phyloP scores from a whole-genome alignment of 1,140 invertebrate genomes.

The Holotrichia oblita region DNA sequence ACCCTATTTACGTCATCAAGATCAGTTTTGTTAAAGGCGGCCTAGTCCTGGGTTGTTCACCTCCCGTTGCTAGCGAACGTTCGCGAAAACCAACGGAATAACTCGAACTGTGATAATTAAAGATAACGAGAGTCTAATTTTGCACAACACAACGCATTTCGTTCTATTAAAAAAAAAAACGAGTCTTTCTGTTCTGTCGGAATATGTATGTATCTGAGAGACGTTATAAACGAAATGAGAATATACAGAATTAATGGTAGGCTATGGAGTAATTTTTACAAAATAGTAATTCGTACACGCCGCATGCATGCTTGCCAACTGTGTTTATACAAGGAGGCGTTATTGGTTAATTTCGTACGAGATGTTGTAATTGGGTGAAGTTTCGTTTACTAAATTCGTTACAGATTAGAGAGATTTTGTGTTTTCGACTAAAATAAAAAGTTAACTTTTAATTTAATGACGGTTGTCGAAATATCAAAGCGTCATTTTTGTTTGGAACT shows the following conservation, averaged over 20 bases:
- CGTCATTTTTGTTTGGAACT: too few species aligned
- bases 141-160: constrained; percentile 11
- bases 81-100: background rate
- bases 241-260: too few species aligned
- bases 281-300: background rate
- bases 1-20: constrained; percentile 25
- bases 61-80: background rate
- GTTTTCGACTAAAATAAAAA: background rate
- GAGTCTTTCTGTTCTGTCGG: background rate
- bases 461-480: too few species aligned
- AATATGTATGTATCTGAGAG: background rate
- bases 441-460: too few species aligned
- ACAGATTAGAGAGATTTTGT: background rate
- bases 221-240: background rate
- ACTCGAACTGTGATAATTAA: background rate
- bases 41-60: constrained; percentile 18
- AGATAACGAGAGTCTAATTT: constrained; percentile 31
- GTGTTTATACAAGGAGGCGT: constrained; percentile 2
- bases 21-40: constrained; percentile 20
- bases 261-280: background rate
- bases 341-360: constrained; percentile 9
- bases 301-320: background rate
- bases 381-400: background rate
- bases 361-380: background rate
- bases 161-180: background rate